Evolutionary conservation across 2,113 vertebrate genomes (phyloP).

Genomic region (Nycticryphes semicollaris): DNA sequence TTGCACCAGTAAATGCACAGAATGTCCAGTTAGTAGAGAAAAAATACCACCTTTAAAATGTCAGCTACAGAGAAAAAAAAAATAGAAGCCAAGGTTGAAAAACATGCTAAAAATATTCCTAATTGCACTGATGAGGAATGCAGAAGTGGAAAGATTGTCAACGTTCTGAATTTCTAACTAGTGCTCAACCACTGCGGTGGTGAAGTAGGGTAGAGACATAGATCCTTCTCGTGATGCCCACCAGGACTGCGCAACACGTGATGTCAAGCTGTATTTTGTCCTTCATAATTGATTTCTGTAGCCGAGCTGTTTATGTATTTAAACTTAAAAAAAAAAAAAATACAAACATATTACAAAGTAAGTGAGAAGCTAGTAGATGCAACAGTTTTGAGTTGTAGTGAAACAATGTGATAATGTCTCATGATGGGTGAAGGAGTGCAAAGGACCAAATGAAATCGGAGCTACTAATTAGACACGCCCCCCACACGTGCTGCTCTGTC

Average conservation of each 20-base stretch:
- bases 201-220: not conserved
- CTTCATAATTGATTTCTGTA: slow-evolving; percentile 25
- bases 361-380: slow-evolving; percentile 24
- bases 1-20: not conserved
- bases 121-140: not conserved
- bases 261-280: slow-evolving; percentile 28
- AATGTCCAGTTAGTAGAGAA: not conserved
- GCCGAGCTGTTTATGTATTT: slow-evolving; percentile 38
- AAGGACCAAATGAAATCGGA: slow-evolving; percentile 47
- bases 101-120: not conserved
- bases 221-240: not conserved
- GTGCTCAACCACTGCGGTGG: not conserved
- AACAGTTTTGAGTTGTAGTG: slow-evolving; percentile 4
- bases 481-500: not conserved
- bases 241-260: not conserved
- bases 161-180: not conserved
- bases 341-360: slow-evolving; percentile 1
- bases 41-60: not conserved
- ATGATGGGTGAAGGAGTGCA: slow-evolving; percentile 49
- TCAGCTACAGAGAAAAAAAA: not conserved
- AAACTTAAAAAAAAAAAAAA: not conserved
- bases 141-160: not conserved
- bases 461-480: not conserved
- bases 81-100: not conserved
- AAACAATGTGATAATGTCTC: not conserved